phyloP scores from a whole-genome alignment of 1,140 invertebrate genomes.

The Bombus ignitus region DNA sequence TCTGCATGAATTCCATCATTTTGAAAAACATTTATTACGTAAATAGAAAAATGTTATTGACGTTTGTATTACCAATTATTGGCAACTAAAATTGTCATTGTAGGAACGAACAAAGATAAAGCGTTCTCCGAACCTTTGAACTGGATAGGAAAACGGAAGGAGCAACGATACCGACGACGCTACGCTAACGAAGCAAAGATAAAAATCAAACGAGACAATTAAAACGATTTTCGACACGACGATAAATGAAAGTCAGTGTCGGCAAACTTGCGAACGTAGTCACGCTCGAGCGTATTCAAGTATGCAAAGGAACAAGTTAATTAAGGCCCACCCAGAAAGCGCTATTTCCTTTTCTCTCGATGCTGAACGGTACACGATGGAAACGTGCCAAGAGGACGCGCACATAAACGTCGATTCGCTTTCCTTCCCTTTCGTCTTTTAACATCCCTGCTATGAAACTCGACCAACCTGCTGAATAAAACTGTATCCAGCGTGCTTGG shows the following conservation, averaged over 20 bases:
- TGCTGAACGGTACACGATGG: constrained; percentile 38
- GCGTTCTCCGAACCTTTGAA: background rate
- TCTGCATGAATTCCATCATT: too few species aligned
- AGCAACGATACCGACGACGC: background rate
- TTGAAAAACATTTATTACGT: too few species aligned
- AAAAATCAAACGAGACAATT: background rate
- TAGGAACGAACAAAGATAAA: background rate
- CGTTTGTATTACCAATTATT: too few species aligned
- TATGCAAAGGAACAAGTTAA: constrained; percentile 63
- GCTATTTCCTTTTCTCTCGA: constrained; percentile 7
- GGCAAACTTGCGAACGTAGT: constrained; percentile 30
- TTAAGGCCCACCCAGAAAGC: constrained; percentile 62
- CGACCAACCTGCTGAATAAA: background rate
- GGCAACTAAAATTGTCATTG: background rate
- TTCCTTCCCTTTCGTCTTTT: background rate
- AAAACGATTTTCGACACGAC: background rate
- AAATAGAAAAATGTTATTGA: too few species aligned
- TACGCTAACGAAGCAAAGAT: background rate
- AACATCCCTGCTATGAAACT: background rate
- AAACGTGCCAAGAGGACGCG: constrained; percentile 57
- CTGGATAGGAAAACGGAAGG: background rate
- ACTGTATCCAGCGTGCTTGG: background rate
- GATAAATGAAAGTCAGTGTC: constrained; percentile 2
- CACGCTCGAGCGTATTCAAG: constrained; percentile 34
- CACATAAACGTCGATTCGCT: constrained; percentile 41